Percentiles rank a stretch among this genome's conserved stretches.
Evolutionary conservation across 2,888 invertebrate species (phyloP).

Genomic region (Drosophila colorata): DNA sequence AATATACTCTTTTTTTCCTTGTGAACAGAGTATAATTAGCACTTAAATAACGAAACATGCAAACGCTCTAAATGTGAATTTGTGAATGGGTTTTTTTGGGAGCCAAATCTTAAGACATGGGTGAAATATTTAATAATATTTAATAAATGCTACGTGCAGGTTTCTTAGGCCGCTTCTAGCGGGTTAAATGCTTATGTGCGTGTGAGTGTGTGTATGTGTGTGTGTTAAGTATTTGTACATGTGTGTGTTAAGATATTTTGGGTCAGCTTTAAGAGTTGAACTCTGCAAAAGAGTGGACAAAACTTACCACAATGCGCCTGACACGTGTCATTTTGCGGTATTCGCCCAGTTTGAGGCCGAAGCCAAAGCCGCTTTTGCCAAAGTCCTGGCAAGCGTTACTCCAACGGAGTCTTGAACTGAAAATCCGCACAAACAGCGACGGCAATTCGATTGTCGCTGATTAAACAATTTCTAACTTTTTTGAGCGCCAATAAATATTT

Average conservation of each 20-base stretch:
- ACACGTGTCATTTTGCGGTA: conserved; percentile 83
- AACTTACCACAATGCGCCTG: conserved; percentile 82
- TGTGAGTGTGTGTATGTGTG: background rate
- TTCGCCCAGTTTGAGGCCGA: conserved; percentile 64
- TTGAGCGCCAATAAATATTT: background rate
- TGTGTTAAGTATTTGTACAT: conserved; percentile 4
- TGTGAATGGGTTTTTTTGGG: conserved; percentile 29
- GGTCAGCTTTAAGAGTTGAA: background rate
- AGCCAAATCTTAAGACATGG: conserved; percentile 2
- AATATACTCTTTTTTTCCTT: background rate
- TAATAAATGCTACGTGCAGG: conserved; percentile 40
- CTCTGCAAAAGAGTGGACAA: conserved; percentile 1
- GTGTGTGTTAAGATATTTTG: conserved; percentile 11
- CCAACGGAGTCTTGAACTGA: conserved; percentile 1
- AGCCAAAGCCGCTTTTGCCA: conserved; percentile 9
- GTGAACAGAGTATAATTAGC: conserved; percentile 49
- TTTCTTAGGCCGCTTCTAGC: conserved; percentile 17
- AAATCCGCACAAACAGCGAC: conserved; percentile 30
- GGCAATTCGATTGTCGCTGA: conserved; percentile 34
- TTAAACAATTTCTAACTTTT: background rate
- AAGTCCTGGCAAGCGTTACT: conserved; percentile 1
- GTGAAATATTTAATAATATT: conserved; percentile 56
- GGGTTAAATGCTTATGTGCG: conserved; percentile 9
- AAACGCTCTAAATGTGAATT: conserved; percentile 67
- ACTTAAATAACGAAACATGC: conserved; percentile 60